phyloP scores from a whole-genome alignment of 1,140 invertebrate genomes.

The Drosophila ficusphila region DNA sequence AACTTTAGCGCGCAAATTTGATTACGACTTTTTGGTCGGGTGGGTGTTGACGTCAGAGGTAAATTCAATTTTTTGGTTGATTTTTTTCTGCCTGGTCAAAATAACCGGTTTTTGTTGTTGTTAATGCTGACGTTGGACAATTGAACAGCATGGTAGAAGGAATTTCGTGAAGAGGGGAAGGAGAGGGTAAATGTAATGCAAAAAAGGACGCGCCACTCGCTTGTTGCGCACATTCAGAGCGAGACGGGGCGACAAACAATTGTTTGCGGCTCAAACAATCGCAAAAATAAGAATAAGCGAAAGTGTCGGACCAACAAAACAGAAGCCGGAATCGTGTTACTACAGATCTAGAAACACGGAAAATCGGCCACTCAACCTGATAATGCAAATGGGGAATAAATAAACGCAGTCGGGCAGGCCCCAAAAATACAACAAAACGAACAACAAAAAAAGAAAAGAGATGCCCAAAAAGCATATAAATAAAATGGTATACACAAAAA shows the following conservation, averaged over 20 bases:
- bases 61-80: conserved; percentile 47
- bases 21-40: conserved; percentile 40
- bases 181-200: conserved; percentile 15
- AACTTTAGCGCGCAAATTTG: conserved; percentile 13
- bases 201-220: conserved; percentile 30
- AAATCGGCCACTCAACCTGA: conserved; percentile 28
- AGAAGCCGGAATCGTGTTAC: conserved; percentile 29
- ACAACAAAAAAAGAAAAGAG: conserved; percentile 29
- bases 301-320: conserved; percentile 36
- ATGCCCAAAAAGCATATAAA: conserved; percentile 56
- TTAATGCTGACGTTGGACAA: conserved; percentile 53
- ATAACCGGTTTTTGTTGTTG: conserved; percentile 68
- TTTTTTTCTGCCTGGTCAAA: conserved; percentile 61
- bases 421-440: conserved; percentile 35
- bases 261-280: conserved; percentile 28
- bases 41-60: conserved; percentile 73
- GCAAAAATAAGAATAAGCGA: conserved; percentile 25
- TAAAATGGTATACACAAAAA: conserved; percentile 80
- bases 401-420: conserved; percentile 35
- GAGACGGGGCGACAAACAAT: conserved; percentile 23
- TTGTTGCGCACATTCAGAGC: conserved; percentile 40
- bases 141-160: conserved; percentile 27
- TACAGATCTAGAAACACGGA: conserved; percentile 32
- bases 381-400: conserved; percentile 42
- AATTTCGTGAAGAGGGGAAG: neutral